These are phyloP conservation scores for Tauraco erythrolophus DNA, from an alignment of 2,113 vertebrate species.

Conservation along the genomic window DNA sequence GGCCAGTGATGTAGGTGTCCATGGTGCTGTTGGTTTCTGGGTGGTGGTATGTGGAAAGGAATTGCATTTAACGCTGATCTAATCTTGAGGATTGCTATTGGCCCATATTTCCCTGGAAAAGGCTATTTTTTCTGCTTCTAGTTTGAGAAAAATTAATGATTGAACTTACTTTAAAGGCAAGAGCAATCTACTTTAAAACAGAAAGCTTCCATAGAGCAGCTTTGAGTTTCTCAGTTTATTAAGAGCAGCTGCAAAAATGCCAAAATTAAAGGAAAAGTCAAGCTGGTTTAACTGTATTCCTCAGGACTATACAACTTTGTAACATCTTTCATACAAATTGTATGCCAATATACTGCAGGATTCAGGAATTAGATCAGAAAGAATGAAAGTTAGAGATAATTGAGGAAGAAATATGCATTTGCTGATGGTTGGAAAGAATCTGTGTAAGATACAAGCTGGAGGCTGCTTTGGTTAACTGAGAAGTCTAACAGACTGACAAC, in stretches of 20 bases:
- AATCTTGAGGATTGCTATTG: neutral
- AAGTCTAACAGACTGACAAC: neutral
- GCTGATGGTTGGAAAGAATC: neutral
- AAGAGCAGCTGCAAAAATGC: neutral
- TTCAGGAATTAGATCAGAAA: neutral
- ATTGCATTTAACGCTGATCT: neutral
- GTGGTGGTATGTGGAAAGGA: neutral
- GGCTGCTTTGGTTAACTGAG: neutral
- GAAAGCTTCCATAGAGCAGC: neutral
- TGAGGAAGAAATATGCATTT: neutral
- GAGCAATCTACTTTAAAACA: neutral
- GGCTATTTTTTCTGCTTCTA: neutral
- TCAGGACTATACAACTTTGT: neutral
- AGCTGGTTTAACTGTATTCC: neutral
- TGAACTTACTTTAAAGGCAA: neutral
- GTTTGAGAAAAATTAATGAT: neutral
- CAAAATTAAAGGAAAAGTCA: neutral
- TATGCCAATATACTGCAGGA: neutral
- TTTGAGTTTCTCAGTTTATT: neutral
- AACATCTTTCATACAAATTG: neutral
- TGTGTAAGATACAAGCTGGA: neutral
- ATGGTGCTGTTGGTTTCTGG: slow-evolving; percentile 30
- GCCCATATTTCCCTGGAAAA: neutral
- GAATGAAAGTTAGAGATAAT: neutral
- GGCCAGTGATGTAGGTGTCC: slow-evolving; percentile 94